A percentile compares a stretch with the other conserved stretches of the same genome.
These are phyloP conservation scores for Orchesella cincta DNA, from an alignment of 1,140 invertebrate species.

Conservation along the genomic window DNA sequence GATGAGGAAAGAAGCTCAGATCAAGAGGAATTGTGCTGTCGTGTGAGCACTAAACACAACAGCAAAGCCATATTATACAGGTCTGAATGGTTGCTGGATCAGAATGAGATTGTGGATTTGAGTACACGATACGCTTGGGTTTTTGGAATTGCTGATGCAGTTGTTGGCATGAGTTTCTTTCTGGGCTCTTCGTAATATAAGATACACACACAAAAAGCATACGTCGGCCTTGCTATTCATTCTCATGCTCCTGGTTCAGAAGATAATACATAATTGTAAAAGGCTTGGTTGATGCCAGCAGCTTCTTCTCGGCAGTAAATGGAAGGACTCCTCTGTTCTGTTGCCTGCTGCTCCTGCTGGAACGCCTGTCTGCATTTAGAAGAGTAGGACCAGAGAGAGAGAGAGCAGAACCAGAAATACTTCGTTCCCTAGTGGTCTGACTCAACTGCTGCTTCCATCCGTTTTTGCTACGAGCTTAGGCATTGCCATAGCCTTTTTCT, in stretches of 20 bases:
- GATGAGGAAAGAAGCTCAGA: background rate
- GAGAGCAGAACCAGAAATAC: background rate
- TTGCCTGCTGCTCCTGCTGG: background rate
- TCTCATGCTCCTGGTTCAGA: too few relatives aligned
- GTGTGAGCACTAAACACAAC: background rate
- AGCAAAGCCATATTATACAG: background rate
- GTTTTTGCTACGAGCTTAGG: background rate
- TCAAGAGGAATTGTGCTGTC: background rate
- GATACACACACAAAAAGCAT: too few relatives aligned
- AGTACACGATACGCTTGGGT: background rate
- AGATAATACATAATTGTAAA: too few relatives aligned
- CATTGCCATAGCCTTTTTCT: background rate
- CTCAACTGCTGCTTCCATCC: background rate
- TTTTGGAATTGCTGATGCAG: conserved; percentile 8
- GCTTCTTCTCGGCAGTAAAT: too few relatives aligned
- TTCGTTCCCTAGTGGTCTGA: conserved; percentile 12
- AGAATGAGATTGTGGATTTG: conserved; percentile 14
- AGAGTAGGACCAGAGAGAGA: background rate
- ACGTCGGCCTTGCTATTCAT: too few relatives aligned
- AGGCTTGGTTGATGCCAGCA: too few relatives aligned
- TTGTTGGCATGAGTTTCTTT: background rate
- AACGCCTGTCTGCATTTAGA: background rate
- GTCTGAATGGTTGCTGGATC: background rate
- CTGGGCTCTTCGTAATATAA: too few relatives aligned
- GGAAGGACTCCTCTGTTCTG: too few relatives aligned